Evolutionary conservation across 1,140 invertebrate genomes (phyloP).

Genomic region (Penaeus japonicus): DNA sequence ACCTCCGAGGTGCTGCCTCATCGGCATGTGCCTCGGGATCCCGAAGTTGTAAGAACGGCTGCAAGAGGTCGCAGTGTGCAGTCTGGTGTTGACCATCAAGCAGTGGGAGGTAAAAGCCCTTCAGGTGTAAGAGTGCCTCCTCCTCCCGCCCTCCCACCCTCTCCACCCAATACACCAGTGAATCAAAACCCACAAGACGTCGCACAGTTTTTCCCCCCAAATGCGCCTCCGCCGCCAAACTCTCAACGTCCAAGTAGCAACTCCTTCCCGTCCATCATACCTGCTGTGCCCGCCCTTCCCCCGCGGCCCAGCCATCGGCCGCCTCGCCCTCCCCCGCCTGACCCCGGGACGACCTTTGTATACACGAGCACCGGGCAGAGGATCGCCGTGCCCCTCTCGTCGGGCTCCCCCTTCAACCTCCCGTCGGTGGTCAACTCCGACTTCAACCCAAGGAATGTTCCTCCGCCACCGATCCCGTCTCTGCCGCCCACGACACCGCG

Average conservation of each 20-base stretch:
- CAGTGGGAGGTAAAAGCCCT: too few species aligned
- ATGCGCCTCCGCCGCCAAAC: background rate
- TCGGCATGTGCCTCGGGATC: background rate
- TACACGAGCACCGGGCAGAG: constrained; percentile 38
- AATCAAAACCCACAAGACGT: background rate
- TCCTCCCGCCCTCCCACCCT: too few species aligned
- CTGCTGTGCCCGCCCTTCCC: background rate
- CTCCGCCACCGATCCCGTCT: background rate
- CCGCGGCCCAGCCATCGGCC: background rate
- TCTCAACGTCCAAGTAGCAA: background rate
- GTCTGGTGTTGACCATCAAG: too few species aligned
- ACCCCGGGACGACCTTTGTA: constrained; percentile 8
- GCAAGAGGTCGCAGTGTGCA: background rate
- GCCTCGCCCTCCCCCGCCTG: background rate
- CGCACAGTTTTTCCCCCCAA: background rate
- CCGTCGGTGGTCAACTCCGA: background rate
- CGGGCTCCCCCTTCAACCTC: background rate
- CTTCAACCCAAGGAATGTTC: too few species aligned
- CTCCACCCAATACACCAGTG: too few species aligned
- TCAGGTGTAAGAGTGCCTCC: too few species aligned
- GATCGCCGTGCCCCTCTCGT: background rate
- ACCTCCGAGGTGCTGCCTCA: background rate
- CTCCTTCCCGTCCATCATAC: background rate
- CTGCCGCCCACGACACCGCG: background rate
- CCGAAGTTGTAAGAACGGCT: background rate